A percentile compares a stretch with the other conserved stretches of the same genome.
These are phyloP conservation scores for Australoheros scitulus DNA, from an alignment of 2,113 vertebrate species.

Conservation along the genomic window DNA sequence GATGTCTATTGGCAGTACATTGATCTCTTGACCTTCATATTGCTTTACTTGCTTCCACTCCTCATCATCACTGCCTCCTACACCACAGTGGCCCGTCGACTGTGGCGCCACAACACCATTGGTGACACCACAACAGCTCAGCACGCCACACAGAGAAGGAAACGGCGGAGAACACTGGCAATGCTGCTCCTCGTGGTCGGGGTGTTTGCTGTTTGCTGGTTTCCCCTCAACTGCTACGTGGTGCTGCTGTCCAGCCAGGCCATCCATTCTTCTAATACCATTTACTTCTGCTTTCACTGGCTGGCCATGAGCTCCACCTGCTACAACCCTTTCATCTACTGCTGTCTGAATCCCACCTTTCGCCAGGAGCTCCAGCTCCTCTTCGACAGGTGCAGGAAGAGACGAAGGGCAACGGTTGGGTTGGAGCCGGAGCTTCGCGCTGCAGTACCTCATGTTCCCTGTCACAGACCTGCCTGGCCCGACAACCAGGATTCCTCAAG, in stretches of 20 bases:
- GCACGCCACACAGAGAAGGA: constrained; percentile 84
- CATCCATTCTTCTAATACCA: constrained; percentile 86
- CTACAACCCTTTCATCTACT: constrained; percentile 98
- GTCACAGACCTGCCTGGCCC: constrained; percentile 75
- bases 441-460: constrained; percentile 15
- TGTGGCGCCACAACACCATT: constrained; percentile 89
- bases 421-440: constrained; percentile 43
- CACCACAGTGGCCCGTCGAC: constrained; percentile 85
- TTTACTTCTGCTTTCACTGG: constrained; percentile 96
- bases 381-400: constrained; percentile 80
- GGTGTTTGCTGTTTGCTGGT: constrained; percentile 93
- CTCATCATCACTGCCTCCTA: constrained; percentile 90
- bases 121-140: constrained; percentile 91
- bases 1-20: constrained; percentile 95
- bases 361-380: constrained; percentile 86
- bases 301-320: constrained; percentile 96
- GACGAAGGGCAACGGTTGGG: constrained; percentile 33
- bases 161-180: constrained; percentile 89
- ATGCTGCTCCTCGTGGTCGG: constrained; percentile 93
- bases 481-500: constrained; percentile 45
- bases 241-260: constrained; percentile 91
- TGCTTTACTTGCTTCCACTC: constrained; percentile 92
- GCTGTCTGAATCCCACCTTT: constrained; percentile 93
- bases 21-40: constrained; percentile 88
- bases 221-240: constrained; percentile 95